A percentile compares a stretch with the other conserved stretches of the same genome.
Conservation (phyloP, 1,140 invertebrate species). For the Drosophila repletoides region DNA sequence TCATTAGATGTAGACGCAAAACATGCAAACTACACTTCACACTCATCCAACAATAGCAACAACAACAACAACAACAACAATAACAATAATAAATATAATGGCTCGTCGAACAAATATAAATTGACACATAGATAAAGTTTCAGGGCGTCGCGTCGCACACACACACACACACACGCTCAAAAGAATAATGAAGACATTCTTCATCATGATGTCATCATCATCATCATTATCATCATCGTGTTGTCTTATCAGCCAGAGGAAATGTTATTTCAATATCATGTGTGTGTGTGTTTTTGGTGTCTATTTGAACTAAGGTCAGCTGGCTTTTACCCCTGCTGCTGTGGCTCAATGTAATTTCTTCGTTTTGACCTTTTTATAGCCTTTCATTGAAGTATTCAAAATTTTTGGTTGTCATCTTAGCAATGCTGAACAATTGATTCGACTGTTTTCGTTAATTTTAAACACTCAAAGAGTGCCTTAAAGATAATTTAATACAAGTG, state of each 20-base stretch:
- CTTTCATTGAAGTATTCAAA: neutral
- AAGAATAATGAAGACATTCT: slow-evolving; percentile 24
- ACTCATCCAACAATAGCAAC: slow-evolving; percentile 4
- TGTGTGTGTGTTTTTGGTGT: neutral
- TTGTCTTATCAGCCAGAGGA: slow-evolving; percentile 23
- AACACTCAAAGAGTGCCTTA: no score
- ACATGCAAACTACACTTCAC: slow-evolving; percentile 48
- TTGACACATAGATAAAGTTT: slow-evolving; percentile 51
- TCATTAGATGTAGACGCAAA: slow-evolving; percentile 43
- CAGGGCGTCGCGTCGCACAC: slow-evolving; percentile 23
- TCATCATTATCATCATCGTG: neutral
- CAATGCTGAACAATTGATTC: neutral
- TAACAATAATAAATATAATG: slow-evolving; percentile 45
- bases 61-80: neutral
- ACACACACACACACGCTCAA: no score
- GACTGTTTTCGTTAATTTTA: slow-evolving; percentile 11
- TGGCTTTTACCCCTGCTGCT: neutral
- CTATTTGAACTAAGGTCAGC: slow-evolving; percentile 14
- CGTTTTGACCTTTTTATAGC: slow-evolving; percentile 18
- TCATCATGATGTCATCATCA: slow-evolving; percentile 6
- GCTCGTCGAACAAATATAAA: slow-evolving; percentile 52
- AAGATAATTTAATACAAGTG: no score
- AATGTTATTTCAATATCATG: slow-evolving; percentile 34
- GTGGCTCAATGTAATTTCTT: slow-evolving; percentile 20
- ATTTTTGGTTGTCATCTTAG: slow-evolving; percentile 5